Conservation (phyloP, 2,888 invertebrate species). For the Apomyelois bistriatella region DNA sequence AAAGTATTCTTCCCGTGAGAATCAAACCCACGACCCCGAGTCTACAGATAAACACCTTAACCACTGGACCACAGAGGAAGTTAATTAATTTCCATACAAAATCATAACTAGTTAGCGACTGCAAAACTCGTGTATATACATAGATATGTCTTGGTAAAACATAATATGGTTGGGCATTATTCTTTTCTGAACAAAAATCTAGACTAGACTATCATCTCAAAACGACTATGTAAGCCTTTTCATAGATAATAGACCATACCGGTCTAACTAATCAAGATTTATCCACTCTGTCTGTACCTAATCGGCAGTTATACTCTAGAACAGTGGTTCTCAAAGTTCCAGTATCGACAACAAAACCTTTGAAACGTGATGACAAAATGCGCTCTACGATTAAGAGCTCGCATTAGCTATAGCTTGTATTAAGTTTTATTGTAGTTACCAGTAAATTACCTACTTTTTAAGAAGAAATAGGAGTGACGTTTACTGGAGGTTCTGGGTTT, state of each 20-base stretch:
- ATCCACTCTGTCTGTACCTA: constrained; percentile 1
- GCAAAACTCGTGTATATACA: too few relatives aligned
- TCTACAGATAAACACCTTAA: too few relatives aligned
- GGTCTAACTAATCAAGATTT: constrained; percentile 9
- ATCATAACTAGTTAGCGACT: too few relatives aligned
- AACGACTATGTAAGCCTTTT: background rate
- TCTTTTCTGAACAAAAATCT: background rate
- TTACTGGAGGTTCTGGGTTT: too few relatives aligned
- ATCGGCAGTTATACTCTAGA: constrained; percentile 3
- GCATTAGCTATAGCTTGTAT: background rate
- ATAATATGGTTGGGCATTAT: too few relatives aligned
- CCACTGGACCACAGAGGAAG: too few relatives aligned
- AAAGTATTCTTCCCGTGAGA: too few relatives aligned
- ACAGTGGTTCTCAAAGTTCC: background rate
- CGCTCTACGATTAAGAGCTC: background rate
- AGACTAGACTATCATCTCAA: background rate
- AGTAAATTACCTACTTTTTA: too few relatives aligned
- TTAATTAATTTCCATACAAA: background rate
- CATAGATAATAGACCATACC: background rate
- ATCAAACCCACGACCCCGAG: too few relatives aligned
- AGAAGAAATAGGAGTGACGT: too few relatives aligned
- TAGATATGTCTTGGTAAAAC: too few relatives aligned
- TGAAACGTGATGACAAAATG: background rate
- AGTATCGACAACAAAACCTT: background rate
- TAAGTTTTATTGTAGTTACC: background rate